These are phyloP conservation scores for Quiscalus mexicanus DNA, from an alignment of 2,113 vertebrate genomes.

Conservation along the genomic window DNA sequence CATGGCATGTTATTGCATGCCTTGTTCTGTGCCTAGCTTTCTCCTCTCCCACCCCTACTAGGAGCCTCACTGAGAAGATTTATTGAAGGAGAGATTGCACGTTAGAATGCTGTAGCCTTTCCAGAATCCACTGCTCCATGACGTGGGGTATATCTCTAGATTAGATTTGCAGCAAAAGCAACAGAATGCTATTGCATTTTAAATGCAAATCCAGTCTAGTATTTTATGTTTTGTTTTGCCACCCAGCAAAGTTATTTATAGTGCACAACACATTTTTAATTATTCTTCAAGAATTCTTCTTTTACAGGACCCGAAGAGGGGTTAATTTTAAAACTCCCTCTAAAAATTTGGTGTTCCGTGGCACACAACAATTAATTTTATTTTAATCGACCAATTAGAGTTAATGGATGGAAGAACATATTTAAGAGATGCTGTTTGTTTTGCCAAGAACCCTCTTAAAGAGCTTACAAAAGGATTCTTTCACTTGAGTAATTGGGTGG, in stretches of 20 bases:
- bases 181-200: conserved; percentile 22
- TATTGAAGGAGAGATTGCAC: neutral
- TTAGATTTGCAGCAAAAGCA: neutral
- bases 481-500: neutral
- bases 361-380: conserved; percentile 48
- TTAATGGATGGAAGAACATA: conserved; percentile 34
- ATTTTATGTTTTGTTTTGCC: conserved; percentile 19
- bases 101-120: conserved; percentile 11
- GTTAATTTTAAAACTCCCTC: conserved; percentile 34
- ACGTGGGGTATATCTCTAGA: neutral
- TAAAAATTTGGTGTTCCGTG: conserved; percentile 22
- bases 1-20: neutral
- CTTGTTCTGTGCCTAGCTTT: neutral
- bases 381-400: conserved; percentile 56
- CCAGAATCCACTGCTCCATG: neutral
- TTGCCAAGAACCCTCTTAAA: conserved; percentile 28
- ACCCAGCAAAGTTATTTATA: conserved; percentile 8
- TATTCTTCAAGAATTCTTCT: conserved; percentile 9
- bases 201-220: conserved; percentile 8
- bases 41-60: neutral
- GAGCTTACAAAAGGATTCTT: conserved; percentile 23
- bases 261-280: neutral
- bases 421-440: conserved; percentile 10
- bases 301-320: neutral
- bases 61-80: neutral